These are phyloP conservation scores for Meghimatium bilineatum DNA, from an alignment of 2,888 invertebrate species.

Conservation along the genomic window DNA sequence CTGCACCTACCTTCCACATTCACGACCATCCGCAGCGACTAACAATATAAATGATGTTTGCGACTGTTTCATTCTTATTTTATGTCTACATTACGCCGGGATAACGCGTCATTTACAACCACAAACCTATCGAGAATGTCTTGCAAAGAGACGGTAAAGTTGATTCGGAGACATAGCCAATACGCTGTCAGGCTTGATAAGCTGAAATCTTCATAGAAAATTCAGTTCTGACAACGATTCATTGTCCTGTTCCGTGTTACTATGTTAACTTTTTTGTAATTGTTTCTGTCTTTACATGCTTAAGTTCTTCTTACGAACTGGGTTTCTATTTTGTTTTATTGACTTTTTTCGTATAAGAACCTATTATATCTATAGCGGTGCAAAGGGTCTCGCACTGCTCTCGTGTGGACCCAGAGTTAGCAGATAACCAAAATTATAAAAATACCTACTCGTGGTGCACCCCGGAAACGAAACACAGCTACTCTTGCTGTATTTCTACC, in stretches of 20 bases:
- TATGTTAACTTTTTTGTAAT: not conserved
- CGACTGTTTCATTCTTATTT: constrained; percentile 5
- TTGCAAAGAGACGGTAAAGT: not conserved
- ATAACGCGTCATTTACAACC: not conserved
- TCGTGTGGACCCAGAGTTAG: no score
- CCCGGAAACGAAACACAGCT: no score
- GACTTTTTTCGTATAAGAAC: no score
- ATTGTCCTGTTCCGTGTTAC: not conserved
- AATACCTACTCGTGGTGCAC: no score
- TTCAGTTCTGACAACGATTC: not conserved
- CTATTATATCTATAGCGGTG: no score
- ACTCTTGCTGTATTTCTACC: no score
- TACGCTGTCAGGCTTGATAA: not conserved
- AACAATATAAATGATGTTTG: not conserved
- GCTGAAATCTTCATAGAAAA: not conserved
- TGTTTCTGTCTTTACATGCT: not conserved
- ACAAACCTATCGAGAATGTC: not conserved
- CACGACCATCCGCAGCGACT: not conserved
- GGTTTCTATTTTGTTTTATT: no score
- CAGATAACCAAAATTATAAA: no score
- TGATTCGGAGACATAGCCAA: not conserved
- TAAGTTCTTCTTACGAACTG: no score
- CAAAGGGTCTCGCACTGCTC: no score
- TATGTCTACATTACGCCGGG: not conserved
- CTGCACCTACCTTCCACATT: not conserved